Percentiles rank a stretch among this genome's conserved stretches.
Evolutionary conservation across 2,113 vertebrate genomes (phyloP).

Genomic region (Henicopernis longicauda): DNA sequence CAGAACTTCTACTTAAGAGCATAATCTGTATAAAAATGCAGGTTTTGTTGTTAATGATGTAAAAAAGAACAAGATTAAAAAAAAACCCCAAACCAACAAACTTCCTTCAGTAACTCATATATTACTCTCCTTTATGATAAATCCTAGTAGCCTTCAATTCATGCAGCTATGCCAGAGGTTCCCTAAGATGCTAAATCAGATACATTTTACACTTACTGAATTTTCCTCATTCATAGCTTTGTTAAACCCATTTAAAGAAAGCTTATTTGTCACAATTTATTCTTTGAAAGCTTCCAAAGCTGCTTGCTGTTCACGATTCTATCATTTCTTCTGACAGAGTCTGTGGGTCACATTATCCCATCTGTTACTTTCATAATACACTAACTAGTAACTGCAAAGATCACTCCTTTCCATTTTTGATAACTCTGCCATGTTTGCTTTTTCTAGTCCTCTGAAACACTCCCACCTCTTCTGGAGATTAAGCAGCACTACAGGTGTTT

Average conservation of each 20-base stretch:
- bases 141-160: neutral
- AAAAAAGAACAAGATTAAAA: neutral
- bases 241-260: neutral
- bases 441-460: constrained; percentile 41
- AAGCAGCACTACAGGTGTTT: constrained; percentile 38
- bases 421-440: constrained; percentile 36
- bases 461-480: constrained; percentile 13
- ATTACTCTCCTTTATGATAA: neutral
- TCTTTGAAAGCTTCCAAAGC: constrained; percentile 39
- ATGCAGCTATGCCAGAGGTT: neutral
- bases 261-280: constrained; percentile 28
- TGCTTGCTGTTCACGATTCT: constrained; percentile 39
- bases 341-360: constrained; percentile 42
- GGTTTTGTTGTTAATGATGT: neutral
- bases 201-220: neutral
- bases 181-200: neutral
- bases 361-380: constrained; percentile 47
- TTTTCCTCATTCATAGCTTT: constrained; percentile 26
- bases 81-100: too few species aligned
- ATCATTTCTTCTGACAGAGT: constrained; percentile 40
- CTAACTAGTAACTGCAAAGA: constrained; percentile 27
- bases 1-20: neutral
- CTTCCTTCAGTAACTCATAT: neutral
- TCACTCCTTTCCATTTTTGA: constrained; percentile 35
- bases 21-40: neutral